A percentile compares a stretch with the other conserved stretches of the same genome.
Conservation (phyloP, 1,140 invertebrate species). For the Eurytemora carolleeae region DNA sequence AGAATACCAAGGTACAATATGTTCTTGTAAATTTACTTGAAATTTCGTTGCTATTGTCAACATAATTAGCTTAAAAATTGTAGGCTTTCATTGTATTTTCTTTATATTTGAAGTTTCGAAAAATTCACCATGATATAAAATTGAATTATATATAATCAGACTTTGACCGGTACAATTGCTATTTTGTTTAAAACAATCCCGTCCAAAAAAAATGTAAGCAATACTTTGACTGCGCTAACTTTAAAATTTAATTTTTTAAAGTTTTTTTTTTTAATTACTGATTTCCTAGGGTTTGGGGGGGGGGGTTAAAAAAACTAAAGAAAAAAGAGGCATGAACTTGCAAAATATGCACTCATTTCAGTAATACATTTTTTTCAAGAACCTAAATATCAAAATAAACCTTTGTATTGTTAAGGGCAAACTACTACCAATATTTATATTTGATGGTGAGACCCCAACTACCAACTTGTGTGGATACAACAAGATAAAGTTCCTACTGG, state of each 20-base stretch:
- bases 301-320: no score
- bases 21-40: neutral
- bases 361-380: neutral
- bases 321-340: neutral
- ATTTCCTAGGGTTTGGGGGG: no score
- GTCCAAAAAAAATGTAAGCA: no score
- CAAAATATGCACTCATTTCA: neutral
- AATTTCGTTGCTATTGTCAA: no score
- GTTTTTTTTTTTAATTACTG: no score
- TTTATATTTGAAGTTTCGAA: neutral
- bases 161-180: no score
- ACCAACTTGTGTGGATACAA: constrained; percentile 42
- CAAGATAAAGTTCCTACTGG: constrained; percentile 43
- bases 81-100: no score
- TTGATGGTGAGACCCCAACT: constrained; percentile 44
- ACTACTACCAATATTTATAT: constrained; percentile 44
- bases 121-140: neutral
- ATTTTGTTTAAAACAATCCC: no score
- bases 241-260: neutral
- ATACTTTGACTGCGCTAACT: no score
- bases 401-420: neutral
- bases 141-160: neutral
- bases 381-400: neutral
- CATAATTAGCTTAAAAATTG: no score
- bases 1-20: constrained; percentile 29